Percentiles rank a stretch among this genome's conserved stretches.
Conservation (phyloP, 37 sponge, comb jelly and placozoan genomes). For the Tethya wilhelma region DNA sequence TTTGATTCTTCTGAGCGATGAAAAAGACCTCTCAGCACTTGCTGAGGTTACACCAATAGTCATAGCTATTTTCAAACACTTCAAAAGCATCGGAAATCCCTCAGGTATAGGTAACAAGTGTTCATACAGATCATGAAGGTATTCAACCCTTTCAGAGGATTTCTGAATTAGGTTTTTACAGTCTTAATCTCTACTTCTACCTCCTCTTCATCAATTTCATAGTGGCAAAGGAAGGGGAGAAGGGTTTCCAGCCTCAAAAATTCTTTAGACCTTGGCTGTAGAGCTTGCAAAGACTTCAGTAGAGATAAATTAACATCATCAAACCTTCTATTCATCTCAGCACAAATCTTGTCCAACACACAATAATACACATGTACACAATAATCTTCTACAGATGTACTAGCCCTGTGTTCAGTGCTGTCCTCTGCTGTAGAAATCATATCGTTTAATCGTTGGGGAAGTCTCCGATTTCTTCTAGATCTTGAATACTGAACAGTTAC, state of each 20-base stretch:
- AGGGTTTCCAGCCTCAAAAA: constrained; percentile 9
- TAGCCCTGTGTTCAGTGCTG: background rate
- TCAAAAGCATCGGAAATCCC: constrained; percentile 5
- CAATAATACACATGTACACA: constrained; percentile 21
- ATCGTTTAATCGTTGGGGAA: constrained; percentile 7
- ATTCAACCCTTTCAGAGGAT: background rate
- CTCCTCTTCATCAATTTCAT: constrained; percentile 4
- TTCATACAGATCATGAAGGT: background rate
- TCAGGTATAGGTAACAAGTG: constrained; percentile 7
- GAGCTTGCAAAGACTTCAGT: constrained; percentile 4
- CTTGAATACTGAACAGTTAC: constrained; percentile 5
- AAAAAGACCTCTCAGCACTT: constrained; percentile 38
- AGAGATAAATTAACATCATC: constrained; percentile 18
- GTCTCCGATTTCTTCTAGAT: constrained; percentile 7
- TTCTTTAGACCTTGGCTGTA: constrained; percentile 8
- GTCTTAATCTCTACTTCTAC: background rate
- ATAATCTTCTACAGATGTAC: constrained; percentile 12
- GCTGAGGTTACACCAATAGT: constrained; percentile 32
- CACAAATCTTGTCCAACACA: background rate
- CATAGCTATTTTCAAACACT: constrained; percentile 12
- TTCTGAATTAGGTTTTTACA: background rate
- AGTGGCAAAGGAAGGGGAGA: constrained; percentile 9
- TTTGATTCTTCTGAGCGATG: constrained; percentile 40
- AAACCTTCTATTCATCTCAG: constrained; percentile 18
- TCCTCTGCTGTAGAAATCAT: background rate